Evolutionary conservation across 2,888 invertebrate genomes (phyloP), one percentile per base, ranked within the genome.

Genomic region (Drosophila infuscata): DNA sequence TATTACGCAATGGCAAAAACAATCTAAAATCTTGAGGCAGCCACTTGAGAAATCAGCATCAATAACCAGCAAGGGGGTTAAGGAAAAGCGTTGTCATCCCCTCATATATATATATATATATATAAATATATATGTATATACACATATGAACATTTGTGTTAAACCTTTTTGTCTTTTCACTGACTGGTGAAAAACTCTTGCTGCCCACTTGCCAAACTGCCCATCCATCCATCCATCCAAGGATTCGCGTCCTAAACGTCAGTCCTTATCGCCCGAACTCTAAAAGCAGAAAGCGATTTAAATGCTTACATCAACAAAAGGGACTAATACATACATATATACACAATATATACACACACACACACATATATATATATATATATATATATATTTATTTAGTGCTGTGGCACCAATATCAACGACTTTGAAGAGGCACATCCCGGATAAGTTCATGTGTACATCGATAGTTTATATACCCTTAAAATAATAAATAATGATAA

Each of bases 1-100:
- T 81, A 81, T 79, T 74, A 70, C 59, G 59, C 66, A 70, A 76
- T 62, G 57, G 77, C 65, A 62, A 77, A 77, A 79, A 66, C 76
- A 76, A 79, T 79, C 67, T 66, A 65, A 74, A 79, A 74, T 74
- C 76, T 69, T 64, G 66, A 68, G 74, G 74, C 70, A 60, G 75
- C 88, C 85, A 82, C 88, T 87, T 82, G 82, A 74, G 80, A 76
- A 85, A 87, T 82, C 88, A 85, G 76, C 80, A 78, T 80, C 69
- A 84, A 84, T 82, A 87, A 81, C 79, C 68, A 54, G 53, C 57
- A 56, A 48, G 53, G 65, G 69, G 68, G 46, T 25, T 8, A 15
- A 15, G 46, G 7, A 52, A 58, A 76, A 58, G 57, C 54, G 67
- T 20, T 46, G 62, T 15, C 69, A 63, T 69, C 65, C 69, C 35